Conservation (phyloP, 1,140 invertebrate genomes). For the Colletes latitarsis region DNA sequence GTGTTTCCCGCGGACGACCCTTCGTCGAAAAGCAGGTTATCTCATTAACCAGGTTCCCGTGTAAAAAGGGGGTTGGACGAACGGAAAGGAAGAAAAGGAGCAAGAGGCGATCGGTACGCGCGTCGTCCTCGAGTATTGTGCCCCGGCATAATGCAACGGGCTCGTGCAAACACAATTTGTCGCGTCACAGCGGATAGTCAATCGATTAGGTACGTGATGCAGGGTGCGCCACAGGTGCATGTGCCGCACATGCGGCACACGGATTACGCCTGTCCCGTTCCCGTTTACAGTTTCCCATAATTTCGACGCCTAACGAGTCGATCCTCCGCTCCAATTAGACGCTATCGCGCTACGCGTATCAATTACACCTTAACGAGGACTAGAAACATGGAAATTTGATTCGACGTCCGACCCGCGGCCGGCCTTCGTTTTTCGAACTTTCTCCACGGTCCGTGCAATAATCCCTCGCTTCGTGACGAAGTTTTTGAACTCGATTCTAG, state of each 20-base stretch:
- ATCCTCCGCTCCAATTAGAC: slow-evolving; percentile 38
- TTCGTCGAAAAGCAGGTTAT: slow-evolving; percentile 2
- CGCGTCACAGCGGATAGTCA: slow-evolving; percentile 73
- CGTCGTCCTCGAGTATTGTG: slow-evolving; percentile 42
- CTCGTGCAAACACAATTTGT: slow-evolving; percentile 72
- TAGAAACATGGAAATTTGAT: no score
- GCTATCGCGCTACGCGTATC: background rate
- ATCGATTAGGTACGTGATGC: slow-evolving; percentile 69
- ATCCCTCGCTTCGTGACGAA: no score
- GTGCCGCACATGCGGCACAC: slow-evolving; percentile 36
- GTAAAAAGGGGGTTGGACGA: background rate
- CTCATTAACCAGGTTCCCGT: slow-evolving; percentile 17
- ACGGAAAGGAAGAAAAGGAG: background rate
- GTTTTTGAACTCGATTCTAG: no score
- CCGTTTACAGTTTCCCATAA: slow-evolving; percentile 43
- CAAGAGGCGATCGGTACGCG: background rate
- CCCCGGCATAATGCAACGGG: slow-evolving; percentile 46
- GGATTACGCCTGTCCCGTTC: slow-evolving; percentile 57
- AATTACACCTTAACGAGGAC: background rate
- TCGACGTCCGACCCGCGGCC: no score
- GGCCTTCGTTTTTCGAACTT: no score
- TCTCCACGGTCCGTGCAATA: no score
- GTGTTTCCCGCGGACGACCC: background rate
- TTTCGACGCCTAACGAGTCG: slow-evolving; percentile 41
- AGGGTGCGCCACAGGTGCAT: slow-evolving; percentile 68